Evolutionary conservation across 2,113 vertebrate species (phyloP).

Genomic region (Oreochromis tanganicae): DNA sequence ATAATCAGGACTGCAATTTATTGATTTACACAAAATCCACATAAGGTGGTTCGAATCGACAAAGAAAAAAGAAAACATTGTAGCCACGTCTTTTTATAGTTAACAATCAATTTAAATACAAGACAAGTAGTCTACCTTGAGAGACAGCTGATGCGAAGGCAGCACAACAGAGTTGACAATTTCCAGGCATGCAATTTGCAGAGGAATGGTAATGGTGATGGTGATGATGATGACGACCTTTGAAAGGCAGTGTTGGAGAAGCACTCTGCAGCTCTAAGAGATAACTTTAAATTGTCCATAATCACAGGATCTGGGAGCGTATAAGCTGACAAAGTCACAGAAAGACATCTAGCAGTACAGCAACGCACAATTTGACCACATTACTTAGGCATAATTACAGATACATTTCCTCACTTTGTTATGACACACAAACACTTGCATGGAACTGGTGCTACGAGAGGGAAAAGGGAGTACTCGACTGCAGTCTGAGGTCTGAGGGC

Average conservation of each 20-base stretch:
- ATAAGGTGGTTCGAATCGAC: neutral
- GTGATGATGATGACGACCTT: constrained; percentile 13
- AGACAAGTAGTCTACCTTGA: neutral
- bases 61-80: neutral
- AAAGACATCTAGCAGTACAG: constrained; percentile 7
- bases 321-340: constrained; percentile 38
- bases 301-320: constrained; percentile 35
- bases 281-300: constrained; percentile 41
- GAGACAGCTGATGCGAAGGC: neutral
- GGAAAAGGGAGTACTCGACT: neutral
- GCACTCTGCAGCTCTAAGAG: constrained; percentile 21
- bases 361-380: constrained; percentile 5
- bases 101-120: neutral
- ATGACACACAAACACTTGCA: constrained; percentile 13
- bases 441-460: neutral
- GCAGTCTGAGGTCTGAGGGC: constrained; percentile 15
- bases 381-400: constrained; percentile 25
- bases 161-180: neutral
- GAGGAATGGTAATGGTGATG: neutral
- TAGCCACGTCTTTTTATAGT: neutral
- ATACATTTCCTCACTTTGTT: constrained; percentile 32
- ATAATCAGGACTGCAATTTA: neutral
- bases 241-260: constrained; percentile 13
- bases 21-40: neutral
- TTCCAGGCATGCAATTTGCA: constrained; percentile 16